Evolutionary conservation across 2,888 invertebrate genomes (phyloP).

Genomic region (Anagyrus pseudococci): DNA sequence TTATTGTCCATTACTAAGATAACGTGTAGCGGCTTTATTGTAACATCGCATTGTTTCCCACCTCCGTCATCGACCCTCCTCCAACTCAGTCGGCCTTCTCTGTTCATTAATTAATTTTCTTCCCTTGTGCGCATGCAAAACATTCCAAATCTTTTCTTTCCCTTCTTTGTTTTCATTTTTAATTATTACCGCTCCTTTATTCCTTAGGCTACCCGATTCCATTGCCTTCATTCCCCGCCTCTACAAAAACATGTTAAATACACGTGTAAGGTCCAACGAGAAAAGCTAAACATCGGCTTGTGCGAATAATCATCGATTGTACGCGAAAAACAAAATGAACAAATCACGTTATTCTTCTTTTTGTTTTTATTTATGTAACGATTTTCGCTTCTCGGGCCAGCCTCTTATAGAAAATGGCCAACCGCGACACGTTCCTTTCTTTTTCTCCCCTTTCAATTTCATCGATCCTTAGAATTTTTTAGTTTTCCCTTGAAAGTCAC

Average conservation of each 20-base stretch:
- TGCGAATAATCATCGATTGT: too few relatives aligned
- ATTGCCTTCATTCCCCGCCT: slow-evolving; percentile 8
- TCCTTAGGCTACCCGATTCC: too few relatives aligned
- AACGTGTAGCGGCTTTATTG: slow-evolving; percentile 16
- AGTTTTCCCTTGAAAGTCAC: too few relatives aligned
- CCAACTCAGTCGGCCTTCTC: too few relatives aligned
- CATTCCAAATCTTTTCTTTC: slow-evolving; percentile 37
- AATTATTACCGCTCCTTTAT: slow-evolving; percentile 17
- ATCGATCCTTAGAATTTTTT: too few relatives aligned
- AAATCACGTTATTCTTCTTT: neutral
- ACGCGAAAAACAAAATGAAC: neutral
- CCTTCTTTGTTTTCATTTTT: slow-evolving; percentile 26
- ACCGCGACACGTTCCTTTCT: neutral
- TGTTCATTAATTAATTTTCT: slow-evolving; percentile 18
- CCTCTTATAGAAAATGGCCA: too few relatives aligned
- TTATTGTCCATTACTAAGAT: too few relatives aligned
- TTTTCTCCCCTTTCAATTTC: slow-evolving; percentile 1
- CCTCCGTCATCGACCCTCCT: neutral
- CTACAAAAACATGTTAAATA: neutral
- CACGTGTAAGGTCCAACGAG: slow-evolving; percentile 5
- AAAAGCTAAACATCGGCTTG: too few relatives aligned
- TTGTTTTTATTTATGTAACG: neutral
- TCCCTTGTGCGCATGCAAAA: slow-evolving; percentile 32
- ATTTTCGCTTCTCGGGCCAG: neutral
- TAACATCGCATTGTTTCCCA: neutral